Percentiles rank a stretch among this genome's conserved stretches.
phyloP scores from a whole-genome alignment of 35 echinoderm and acorn worm genomes.

The Heliocidaris erythrogramma region DNA sequence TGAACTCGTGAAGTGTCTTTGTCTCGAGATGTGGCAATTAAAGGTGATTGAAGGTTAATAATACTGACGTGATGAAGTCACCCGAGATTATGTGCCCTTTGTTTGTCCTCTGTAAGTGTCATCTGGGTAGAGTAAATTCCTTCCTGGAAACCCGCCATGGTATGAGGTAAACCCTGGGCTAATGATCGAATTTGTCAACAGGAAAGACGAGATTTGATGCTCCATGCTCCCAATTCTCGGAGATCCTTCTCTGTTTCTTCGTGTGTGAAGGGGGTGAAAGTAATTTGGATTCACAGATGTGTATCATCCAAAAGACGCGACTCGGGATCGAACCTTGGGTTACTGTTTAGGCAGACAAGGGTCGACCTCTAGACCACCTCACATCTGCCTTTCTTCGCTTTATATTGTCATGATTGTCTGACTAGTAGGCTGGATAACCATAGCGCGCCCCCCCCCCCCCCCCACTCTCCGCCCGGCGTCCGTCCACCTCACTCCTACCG shows the following conservation, averaged over 20 bases:
- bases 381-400: no score
- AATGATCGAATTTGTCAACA: slow-evolving; percentile 3
- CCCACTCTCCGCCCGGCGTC: no score
- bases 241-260: neutral
- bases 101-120: neutral
- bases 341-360: no score
- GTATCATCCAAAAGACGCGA: neutral
- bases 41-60: neutral
- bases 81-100: neutral
- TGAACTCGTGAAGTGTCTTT: neutral
- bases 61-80: neutral
- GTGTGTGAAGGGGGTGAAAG: neutral
- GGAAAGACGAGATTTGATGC: neutral
- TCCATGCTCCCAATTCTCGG: neutral
- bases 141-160: neutral
- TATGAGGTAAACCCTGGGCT: neutral
- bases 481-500: no score
- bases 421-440: no score
- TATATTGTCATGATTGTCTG: no score
- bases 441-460: no score
- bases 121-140: neutral
- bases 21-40: neutral
- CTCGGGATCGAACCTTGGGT: no score
- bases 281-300: neutral
- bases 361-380: no score